Percentiles rank a stretch among this genome's conserved stretches.
These are phyloP conservation scores for Barypeithes pellucidus DNA, from an alignment of 2,888 invertebrate species.

Conservation along the genomic window DNA sequence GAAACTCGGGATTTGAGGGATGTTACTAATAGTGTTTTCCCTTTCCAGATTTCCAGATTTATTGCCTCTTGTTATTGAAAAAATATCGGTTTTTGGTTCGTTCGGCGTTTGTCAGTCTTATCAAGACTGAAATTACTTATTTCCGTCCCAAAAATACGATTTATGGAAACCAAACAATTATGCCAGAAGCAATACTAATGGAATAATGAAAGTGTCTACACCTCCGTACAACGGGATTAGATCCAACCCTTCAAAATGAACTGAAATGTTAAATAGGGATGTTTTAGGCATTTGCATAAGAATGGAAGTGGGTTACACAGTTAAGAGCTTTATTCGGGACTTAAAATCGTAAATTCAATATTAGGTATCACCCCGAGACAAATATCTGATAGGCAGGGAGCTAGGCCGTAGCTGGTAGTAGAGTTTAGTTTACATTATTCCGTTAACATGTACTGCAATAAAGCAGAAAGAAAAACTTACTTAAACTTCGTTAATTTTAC, in stretches of 20 bases:
- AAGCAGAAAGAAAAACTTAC: too few species aligned
- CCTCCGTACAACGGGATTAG: slow-evolving; percentile 13
- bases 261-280: slow-evolving; percentile 44
- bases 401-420: too few species aligned
- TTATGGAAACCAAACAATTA: background rate
- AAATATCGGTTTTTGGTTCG: slow-evolving; percentile 10
- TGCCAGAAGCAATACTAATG: slow-evolving; percentile 12
- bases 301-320: slow-evolving; percentile 51
- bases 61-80: slow-evolving; percentile 15
- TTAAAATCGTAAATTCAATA: slow-evolving; percentile 60
- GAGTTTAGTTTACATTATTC: too few species aligned
- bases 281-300: slow-evolving; percentile 52
- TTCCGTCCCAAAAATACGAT: background rate
- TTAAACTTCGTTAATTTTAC: too few species aligned
- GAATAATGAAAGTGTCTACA: slow-evolving; percentile 12
- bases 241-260: slow-evolving; percentile 31
- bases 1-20: slow-evolving; percentile 12
- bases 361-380: slow-evolving; percentile 62
- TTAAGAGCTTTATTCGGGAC: slow-evolving; percentile 50
- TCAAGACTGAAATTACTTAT: too few species aligned
- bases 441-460: too few species aligned
- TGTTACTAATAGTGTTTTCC: slow-evolving; percentile 17
- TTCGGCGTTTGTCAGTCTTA: background rate
- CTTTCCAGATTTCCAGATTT: slow-evolving; percentile 9
- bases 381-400: slow-evolving; percentile 66